Evolutionary conservation across 2,888 invertebrate species (phyloP).

Genomic region (Drosophila aldrichi): DNA sequence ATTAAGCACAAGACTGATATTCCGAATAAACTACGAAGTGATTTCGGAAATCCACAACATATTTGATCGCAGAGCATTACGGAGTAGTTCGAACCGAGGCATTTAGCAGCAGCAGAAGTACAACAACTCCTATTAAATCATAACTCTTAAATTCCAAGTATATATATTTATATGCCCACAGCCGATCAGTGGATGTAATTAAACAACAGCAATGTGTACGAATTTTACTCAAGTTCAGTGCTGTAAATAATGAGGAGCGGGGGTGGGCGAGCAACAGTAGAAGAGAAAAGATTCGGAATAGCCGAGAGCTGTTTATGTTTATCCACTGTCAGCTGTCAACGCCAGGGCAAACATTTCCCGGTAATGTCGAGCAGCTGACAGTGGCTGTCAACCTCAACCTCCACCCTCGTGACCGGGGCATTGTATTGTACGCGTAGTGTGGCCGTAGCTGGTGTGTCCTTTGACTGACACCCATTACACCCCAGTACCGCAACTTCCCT

Average conservation of each 20-base stretch:
- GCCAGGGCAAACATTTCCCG: slow-evolving; percentile 48
- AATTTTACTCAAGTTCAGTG: slow-evolving; percentile 16
- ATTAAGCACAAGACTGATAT: not conserved
- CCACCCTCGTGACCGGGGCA: slow-evolving; percentile 57
- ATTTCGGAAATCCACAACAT: not conserved
- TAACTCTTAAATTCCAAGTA: no score
- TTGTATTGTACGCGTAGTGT: slow-evolving; percentile 1
- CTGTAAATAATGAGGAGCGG: not conserved
- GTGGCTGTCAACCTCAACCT: slow-evolving; percentile 46
- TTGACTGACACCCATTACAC: slow-evolving; percentile 43
- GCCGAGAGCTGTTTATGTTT: slow-evolving; percentile 54
- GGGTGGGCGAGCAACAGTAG: not conserved
- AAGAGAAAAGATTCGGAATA: slow-evolving; percentile 14
- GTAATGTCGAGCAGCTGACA: slow-evolving; percentile 29
- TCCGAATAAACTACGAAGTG: not conserved
- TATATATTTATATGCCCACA: no score
- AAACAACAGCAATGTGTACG: not conserved
- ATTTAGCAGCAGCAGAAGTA: no score
- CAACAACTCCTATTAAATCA: no score
- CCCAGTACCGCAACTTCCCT: not conserved
- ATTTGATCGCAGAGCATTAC: no score
- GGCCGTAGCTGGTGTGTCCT: slow-evolving; percentile 25
- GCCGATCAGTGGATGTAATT: not conserved
- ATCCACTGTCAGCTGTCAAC: slow-evolving; percentile 59
- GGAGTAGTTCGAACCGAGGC: no score